Base-by-base conservation (phyloP, 2,888 invertebrate genomes). In the Tortricodes alternella region DNA sequence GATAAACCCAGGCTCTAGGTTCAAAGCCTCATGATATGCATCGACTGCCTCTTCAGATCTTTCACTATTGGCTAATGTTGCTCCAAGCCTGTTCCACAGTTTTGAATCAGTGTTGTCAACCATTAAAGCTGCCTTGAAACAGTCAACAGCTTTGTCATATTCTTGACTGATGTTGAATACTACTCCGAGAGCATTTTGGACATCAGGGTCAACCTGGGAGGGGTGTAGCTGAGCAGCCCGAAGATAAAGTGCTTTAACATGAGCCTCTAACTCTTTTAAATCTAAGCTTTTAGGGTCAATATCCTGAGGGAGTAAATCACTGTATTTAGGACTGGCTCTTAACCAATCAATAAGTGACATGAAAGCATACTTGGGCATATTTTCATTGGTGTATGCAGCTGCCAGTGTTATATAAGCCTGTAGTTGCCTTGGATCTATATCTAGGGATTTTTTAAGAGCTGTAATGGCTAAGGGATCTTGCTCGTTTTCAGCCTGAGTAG, bases 401-500 rank as follows among this genome's bases (percentile, higher is more conserved):
- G 98, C 97, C 51, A 99, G 87, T 0, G 97, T 94, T 93, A 99
- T 96, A 51, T 98, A 92, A 0, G 97, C 98, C 62, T 93, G 93
- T 44, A 95, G 85, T 81, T 98, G 97, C 7, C 92, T 91, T 0
- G 97, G 95, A 60, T 96, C 94, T 51, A 99, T 78, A 55, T 94
- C 92, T 43, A 98, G 78, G 57, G 98, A 97, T 80, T 94, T 95
- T 75, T 95, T 96, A 23, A 99, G 90, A 0, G 99, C 99, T 39
- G 96, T 94, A 70, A 99, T 99, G 7, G 98, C 98, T 66, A 94
- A 92, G 2, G 96, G 96, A 84, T 99, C 99, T 88, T 96, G 98
- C 90, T 99, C 99, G 89, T 99, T 99, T 91, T 99, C 98, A 32
- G 99, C 98, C 83, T 99, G 98, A 23, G 98, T 96, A 48, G 95